Conservation (phyloP, 2,797 vertebrate species). For the Danio choprae region DNA sequence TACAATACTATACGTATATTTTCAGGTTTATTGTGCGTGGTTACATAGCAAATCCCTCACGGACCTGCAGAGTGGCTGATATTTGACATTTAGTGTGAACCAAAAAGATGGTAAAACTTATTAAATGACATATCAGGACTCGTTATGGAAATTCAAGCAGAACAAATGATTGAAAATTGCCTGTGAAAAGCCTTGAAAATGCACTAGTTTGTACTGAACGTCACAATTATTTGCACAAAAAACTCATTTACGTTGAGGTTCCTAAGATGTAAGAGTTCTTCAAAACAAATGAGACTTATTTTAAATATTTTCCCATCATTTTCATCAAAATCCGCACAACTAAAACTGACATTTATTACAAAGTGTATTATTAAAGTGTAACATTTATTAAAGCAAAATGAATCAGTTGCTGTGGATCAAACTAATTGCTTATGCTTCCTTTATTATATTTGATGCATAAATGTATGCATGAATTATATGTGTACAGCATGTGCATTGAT, state of each 20-base stretch:
- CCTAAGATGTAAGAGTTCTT: too few relatives aligned
- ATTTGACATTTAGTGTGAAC: background rate
- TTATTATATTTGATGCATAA: background rate
- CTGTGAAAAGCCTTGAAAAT: background rate
- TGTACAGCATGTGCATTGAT: too few relatives aligned
- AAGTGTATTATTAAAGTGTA: too few relatives aligned
- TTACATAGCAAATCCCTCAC: conserved; percentile 56
- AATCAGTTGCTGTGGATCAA: too few relatives aligned
- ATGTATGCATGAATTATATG: too few relatives aligned
- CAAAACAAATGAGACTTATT: too few relatives aligned
- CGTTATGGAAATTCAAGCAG: background rate
- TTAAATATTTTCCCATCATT: too few relatives aligned
- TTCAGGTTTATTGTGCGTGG: conserved; percentile 67
- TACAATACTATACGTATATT: conserved; percentile 35
- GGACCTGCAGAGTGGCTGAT: background rate
- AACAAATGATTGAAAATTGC: background rate
- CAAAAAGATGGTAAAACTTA: background rate
- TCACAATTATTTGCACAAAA: too few relatives aligned
- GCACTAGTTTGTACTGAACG: background rate
- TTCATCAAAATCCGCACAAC: too few relatives aligned
- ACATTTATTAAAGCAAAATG: too few relatives aligned
- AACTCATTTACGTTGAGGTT: too few relatives aligned
- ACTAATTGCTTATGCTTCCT: background rate
- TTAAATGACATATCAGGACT: background rate
- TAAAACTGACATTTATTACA: too few relatives aligned